Evolutionary conservation across 2,113 vertebrate species (phyloP).

Genomic region (Hippocampus guttulatus): DNA sequence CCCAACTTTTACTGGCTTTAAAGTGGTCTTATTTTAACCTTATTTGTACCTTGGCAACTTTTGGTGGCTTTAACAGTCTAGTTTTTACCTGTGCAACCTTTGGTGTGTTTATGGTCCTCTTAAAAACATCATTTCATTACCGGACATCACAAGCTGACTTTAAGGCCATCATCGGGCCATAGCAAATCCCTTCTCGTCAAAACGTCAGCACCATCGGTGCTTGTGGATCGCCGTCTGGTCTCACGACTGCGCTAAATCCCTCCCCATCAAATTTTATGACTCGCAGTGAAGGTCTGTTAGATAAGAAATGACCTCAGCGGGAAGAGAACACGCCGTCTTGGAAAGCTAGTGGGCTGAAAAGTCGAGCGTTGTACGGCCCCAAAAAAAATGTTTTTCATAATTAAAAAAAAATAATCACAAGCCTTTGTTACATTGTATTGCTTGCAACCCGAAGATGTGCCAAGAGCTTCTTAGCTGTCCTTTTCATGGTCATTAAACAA

Average conservation of each 20-base stretch:
- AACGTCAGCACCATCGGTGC: neutral
- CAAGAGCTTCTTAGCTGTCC: neutral
- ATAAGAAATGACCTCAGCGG: constrained; percentile 38
- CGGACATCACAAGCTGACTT: neutral
- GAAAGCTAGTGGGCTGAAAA: constrained; percentile 27
- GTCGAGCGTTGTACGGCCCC: neutral
- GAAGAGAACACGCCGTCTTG: constrained; percentile 28
- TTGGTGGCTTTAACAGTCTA: neutral
- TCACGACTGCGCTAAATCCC: constrained; percentile 6
- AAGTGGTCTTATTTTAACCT: neutral
- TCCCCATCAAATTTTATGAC: constrained; percentile 13
- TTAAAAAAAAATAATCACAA: neutral
- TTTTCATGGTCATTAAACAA: neutral
- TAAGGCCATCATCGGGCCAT: neutral
- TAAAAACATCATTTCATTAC: neutral
- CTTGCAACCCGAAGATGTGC: neutral
- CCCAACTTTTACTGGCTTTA: neutral
- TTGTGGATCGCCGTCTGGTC: neutral
- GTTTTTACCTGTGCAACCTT: neutral
- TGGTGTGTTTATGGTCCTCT: neutral
- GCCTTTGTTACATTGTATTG: neutral
- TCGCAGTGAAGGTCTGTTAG: constrained; percentile 33
- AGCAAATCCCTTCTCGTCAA: neutral
- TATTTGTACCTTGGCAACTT: neutral
- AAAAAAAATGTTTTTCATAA: neutral